phyloP scores from a whole-genome alignment of 2,888 invertebrate genomes.

The Acleris laterana region DNA sequence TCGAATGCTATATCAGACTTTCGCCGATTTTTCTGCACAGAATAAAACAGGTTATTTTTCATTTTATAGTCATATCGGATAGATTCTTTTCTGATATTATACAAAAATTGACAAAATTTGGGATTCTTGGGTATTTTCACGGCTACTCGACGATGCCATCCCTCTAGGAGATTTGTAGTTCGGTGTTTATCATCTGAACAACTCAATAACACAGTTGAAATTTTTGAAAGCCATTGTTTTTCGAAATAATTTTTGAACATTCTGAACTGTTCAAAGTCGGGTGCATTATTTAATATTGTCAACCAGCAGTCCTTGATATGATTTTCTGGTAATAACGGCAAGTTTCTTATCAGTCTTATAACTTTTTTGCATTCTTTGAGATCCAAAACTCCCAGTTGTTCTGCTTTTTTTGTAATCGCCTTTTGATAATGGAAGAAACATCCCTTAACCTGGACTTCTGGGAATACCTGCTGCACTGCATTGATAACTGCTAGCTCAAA shows the following conservation, averaged over 20 bases:
- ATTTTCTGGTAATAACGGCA: conserved; percentile 6
- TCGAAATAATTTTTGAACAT: conserved; percentile 7
- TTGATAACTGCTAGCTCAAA: conserved; percentile 3
- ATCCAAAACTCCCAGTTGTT: too few species aligned
- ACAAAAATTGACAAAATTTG: not conserved
- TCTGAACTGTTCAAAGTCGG: not conserved
- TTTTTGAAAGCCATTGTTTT: not conserved
- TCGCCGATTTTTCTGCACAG: conserved; percentile 4
- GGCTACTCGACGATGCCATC: conserved; percentile 3
- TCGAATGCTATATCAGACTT: conserved; percentile 5
- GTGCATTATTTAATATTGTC: not conserved
- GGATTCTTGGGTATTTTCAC: conserved; percentile 6
- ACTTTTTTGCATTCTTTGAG: conserved; percentile 1
- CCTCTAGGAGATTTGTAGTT: conserved; percentile 5
- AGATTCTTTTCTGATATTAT: not conserved
- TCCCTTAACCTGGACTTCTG: not conserved
- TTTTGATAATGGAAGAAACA: too few species aligned
- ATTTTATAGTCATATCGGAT: not conserved
- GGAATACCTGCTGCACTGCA: conserved; percentile 2
- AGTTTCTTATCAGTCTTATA: not conserved
- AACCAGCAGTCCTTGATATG: conserved; percentile 1
- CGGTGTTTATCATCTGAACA: conserved; percentile 3
- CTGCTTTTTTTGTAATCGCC: too few species aligned
- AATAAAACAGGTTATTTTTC: conserved; percentile 5
- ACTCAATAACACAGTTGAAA: not conserved